Percentiles rank a stretch among this genome's conserved stretches.
Conservation (phyloP, 2,888 invertebrate species). For the Erynnis tages region DNA sequence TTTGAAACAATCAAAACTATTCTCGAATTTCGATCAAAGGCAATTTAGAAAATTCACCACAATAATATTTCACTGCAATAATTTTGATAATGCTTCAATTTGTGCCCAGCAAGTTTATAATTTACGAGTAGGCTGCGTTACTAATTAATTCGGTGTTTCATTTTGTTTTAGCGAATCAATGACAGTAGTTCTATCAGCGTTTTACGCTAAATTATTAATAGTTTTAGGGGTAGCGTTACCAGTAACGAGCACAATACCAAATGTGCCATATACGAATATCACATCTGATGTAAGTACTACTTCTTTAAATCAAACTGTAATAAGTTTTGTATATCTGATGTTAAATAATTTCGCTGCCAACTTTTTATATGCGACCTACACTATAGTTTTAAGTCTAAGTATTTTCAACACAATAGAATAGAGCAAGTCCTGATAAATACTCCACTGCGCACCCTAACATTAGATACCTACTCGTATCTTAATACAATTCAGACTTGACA, state of each 20-base stretch:
- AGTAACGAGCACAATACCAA: conserved; percentile 83
- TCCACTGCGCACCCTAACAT: no score
- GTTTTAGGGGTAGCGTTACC: conserved; percentile 84
- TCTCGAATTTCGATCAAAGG: not conserved
- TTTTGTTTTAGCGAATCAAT: conserved; percentile 80
- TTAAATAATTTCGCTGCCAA: no score
- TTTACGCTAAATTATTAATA: conserved; percentile 84
- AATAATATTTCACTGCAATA: not conserved
- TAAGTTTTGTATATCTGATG: no score
- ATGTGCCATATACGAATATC: conserved; percentile 71
- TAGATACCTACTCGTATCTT: no score
- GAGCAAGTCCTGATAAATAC: no score
- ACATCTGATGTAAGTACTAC: conserved; percentile 66
- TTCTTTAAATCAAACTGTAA: no score
- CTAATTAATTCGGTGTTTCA: conserved; percentile 49
- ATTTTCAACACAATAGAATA: no score
- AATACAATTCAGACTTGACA: no score
- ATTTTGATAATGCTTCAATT: not conserved
- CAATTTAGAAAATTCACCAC: conserved; percentile 1
- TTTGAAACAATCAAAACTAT: not conserved
- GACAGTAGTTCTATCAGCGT: conserved; percentile 82
- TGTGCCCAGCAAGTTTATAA: conserved; percentile 1
- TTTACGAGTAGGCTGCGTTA: conserved; percentile 37
- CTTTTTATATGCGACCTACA: no score
- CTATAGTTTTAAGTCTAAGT: no score